Percentiles rank a stretch among this genome's conserved stretches.
phyloP scores from a whole-genome alignment of 2,888 invertebrate genomes.

The Phalera bucephala region DNA sequence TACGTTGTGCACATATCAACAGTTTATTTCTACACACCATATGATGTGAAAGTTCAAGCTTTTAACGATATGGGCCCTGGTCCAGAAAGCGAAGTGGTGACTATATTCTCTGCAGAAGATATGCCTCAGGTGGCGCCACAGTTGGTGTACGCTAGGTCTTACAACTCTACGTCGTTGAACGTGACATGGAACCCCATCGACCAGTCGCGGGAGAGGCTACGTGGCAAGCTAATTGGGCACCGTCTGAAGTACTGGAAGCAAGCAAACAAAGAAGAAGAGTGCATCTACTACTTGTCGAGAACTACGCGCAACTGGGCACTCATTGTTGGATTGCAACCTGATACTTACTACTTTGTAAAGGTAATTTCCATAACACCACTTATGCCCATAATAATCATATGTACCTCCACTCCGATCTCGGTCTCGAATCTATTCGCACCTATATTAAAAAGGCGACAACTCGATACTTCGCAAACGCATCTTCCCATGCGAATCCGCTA shows the following conservation, averaged over 20 bases:
- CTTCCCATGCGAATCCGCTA: no score
- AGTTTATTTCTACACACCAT: constrained; percentile 91
- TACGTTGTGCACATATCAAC: constrained; percentile 90
- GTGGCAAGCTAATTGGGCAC: constrained; percentile 96
- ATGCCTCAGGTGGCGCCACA: constrained; percentile 96
- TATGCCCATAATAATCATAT: no score
- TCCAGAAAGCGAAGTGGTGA: constrained; percentile 89
- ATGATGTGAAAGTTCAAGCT: constrained; percentile 93
- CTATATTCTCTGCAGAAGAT: constrained; percentile 94
- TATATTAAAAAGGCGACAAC: no score
- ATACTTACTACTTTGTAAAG: constrained; percentile 96
- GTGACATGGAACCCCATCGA: constrained; percentile 96
- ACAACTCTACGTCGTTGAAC: constrained; percentile 95
- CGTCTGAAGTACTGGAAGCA: constrained; percentile 96
- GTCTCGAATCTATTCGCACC: no score
- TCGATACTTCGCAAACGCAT: no score
- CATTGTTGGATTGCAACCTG: constrained; percentile 95
- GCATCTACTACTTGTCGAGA: constrained; percentile 92
- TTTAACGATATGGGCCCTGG: constrained; percentile 92
- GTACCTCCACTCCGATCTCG: no score
- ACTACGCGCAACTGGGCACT: constrained; percentile 93
- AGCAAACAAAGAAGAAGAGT: constrained; percentile 88
- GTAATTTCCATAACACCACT: no score
- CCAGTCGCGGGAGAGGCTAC: constrained; percentile 90
- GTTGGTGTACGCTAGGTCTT: constrained; percentile 89